Conservation (phyloP, 1,140 invertebrate genomes). For the Drepana arcuata region DNA sequence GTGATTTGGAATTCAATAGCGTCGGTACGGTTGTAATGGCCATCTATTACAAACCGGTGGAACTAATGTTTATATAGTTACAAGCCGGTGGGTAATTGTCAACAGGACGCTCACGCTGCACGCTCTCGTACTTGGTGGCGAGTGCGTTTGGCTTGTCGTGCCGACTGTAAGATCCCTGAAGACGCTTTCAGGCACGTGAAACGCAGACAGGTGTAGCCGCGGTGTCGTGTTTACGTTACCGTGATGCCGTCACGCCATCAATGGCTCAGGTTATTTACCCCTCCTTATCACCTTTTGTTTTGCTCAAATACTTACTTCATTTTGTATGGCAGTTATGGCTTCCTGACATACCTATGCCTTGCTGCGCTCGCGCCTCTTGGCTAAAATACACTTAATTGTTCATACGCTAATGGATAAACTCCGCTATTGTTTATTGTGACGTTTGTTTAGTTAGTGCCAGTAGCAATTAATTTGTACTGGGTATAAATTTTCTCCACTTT, state of each 20-base stretch:
- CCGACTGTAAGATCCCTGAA: too few relatives aligned
- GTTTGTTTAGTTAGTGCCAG: too few relatives aligned
- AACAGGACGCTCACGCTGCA: constrained; percentile 1
- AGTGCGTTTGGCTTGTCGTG: too few relatives aligned
- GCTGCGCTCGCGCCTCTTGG: too few relatives aligned
- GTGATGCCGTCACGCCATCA: constrained; percentile 51
- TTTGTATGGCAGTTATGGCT: constrained; percentile 31
- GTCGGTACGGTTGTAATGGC: constrained; percentile 28
- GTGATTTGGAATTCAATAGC: constrained; percentile 42
- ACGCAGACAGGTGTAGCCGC: too few relatives aligned
- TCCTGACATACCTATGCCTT: constrained; percentile 35
- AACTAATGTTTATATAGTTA: constrained; percentile 26
- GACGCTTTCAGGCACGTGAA: too few relatives aligned
- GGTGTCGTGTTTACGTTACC: too few relatives aligned
- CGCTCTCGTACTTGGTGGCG: constrained; percentile 17
- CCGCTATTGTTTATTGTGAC: too few relatives aligned
- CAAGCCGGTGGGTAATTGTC: background rate
- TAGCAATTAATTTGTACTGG: too few relatives aligned
- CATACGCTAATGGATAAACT: too few relatives aligned
- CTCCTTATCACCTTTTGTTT: constrained; percentile 70
- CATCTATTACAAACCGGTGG: constrained; percentile 30
- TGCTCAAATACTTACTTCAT: constrained; percentile 54
- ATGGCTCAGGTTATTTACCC: constrained; percentile 68
- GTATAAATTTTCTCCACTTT: too few relatives aligned
- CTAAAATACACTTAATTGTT: too few relatives aligned